phyloP scores from a whole-genome alignment of 2,888 invertebrate genomes.

The Hymenopus coronatus region DNA sequence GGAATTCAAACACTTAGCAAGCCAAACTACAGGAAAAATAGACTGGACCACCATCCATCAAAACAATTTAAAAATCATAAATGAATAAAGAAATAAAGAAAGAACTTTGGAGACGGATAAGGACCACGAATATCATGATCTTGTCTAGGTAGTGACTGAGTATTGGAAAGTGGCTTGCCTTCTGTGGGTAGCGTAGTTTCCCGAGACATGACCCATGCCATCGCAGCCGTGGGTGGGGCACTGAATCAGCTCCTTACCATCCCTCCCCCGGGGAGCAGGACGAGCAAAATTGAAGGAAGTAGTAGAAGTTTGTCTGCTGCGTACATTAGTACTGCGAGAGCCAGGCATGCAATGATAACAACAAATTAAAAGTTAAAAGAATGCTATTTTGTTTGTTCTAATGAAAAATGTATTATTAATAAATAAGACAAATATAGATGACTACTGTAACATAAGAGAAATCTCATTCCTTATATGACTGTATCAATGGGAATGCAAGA shows the following conservation, averaged over 20 bases:
- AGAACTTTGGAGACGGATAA: background rate
- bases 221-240: conserved; percentile 79
- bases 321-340: conserved; percentile 26
- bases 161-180: conserved; percentile 61
- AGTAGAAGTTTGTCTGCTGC: conserved; percentile 23
- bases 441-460: background rate
- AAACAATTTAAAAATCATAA: background rate
- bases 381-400: background rate
- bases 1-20: conserved; percentile 12
- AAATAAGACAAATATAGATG: background rate
- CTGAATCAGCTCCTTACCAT: conserved; percentile 72
- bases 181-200: conserved; percentile 86
- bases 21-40: conserved; percentile 14
- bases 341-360: conserved; percentile 21
- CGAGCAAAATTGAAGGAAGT: conserved; percentile 24
- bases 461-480: background rate
- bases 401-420: background rate
- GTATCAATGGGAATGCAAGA: background rate
- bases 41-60: background rate
- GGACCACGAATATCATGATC: background rate
- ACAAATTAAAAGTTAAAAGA: conserved; percentile 2
- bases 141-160: conserved; percentile 12
- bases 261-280: conserved; percentile 56
- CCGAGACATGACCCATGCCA: conserved; percentile 84
- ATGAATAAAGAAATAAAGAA: conserved; percentile 1